Percentiles rank a stretch among this genome's conserved stretches.
phyloP scores from a whole-genome alignment of 2,113 vertebrate genomes.

The Himantopus leucocephalus region DNA sequence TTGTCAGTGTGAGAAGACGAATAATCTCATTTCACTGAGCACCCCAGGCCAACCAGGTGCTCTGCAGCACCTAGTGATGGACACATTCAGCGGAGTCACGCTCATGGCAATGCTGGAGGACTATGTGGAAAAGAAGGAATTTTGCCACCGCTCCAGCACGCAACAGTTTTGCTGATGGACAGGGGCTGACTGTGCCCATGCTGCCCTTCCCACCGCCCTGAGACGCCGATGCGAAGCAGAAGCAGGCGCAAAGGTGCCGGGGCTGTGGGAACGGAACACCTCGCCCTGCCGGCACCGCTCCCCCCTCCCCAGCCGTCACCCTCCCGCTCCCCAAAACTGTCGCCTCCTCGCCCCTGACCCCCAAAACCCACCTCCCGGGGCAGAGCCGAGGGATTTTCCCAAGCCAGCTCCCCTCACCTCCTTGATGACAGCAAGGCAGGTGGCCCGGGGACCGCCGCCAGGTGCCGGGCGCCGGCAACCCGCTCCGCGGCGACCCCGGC shows the following conservation, averaged over 20 bases:
- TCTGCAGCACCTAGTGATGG: background rate
- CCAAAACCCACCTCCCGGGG: background rate
- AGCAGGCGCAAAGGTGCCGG: background rate
- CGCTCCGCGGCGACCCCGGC: background rate
- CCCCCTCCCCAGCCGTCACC: background rate
- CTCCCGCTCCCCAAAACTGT: background rate
- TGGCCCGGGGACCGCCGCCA: background rate
- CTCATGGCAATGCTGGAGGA: background rate
- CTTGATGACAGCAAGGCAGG: background rate
- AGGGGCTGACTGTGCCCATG: fast-evolving
- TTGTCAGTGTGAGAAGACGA: background rate
- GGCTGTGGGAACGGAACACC: background rate
- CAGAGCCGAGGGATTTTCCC: background rate
- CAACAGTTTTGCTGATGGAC: background rate
- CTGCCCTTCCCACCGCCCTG: background rate
- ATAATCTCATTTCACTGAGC: background rate
- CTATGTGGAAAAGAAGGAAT: background rate
- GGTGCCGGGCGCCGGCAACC: background rate
- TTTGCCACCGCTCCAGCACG: background rate
- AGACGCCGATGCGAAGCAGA: background rate
- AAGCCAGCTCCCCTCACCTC: background rate
- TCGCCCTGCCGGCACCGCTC: background rate
- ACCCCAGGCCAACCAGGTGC: constrained; percentile 10
- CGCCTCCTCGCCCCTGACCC: background rate
- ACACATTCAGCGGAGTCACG: background rate